Conservation (phyloP, 2,888 invertebrate genomes). For the Polyommatus iphigenia region DNA sequence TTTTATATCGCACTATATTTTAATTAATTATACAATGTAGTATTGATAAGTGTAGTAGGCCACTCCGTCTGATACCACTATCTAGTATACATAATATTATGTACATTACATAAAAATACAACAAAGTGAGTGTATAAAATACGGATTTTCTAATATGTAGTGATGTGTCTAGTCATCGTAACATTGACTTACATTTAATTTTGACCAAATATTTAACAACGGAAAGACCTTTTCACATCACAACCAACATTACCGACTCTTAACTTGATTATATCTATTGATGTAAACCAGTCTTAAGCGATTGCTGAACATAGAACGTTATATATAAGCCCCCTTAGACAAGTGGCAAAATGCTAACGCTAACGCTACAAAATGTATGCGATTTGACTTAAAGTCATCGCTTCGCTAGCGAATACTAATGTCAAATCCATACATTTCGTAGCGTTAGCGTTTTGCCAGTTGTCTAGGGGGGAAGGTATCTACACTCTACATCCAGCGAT, state of each 20-base stretch:
- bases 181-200: slow-evolving; percentile 3
- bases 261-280: slow-evolving; percentile 9
- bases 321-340: no score
- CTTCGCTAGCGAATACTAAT: no score
- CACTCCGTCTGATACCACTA: slow-evolving; percentile 5
- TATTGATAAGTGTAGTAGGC: slow-evolving; percentile 16
- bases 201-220: slow-evolving; percentile 21
- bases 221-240: slow-evolving; percentile 14
- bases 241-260: slow-evolving; percentile 26
- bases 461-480: no score
- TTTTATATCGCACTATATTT: slow-evolving; percentile 6
- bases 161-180: slow-evolving; percentile 23
- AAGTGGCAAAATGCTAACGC: no score
- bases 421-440: no score
- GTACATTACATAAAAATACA: slow-evolving; percentile 17
- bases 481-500: background rate
- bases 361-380: no score
- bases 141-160: slow-evolving; percentile 14
- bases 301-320: slow-evolving; percentile 2
- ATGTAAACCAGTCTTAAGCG: slow-evolving; percentile 26
- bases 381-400: no score
- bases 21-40: slow-evolving; percentile 1
- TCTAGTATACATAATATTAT: slow-evolving; percentile 2
- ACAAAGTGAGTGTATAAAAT: slow-evolving; percentile 14
- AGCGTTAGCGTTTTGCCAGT: no score